Base-by-base conservation (phyloP, 2,888 invertebrate species). In the Drosophila nigricruria region DNA sequence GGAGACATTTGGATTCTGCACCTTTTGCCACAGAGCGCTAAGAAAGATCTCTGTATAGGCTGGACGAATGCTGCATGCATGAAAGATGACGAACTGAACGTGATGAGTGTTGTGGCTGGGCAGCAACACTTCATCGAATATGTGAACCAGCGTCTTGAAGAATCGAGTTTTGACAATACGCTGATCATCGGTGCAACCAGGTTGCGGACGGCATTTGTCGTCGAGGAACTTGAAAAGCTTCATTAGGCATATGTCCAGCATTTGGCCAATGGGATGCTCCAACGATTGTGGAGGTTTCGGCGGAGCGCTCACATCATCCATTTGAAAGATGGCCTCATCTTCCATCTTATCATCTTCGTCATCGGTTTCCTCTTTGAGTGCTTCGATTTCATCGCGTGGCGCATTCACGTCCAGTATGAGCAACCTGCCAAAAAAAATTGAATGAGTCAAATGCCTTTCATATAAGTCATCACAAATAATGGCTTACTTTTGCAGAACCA, bases 51-150 rank as follows among this genome's bases (percentile, higher is more conserved):
- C 95, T 1, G 94, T 93, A 30, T 90, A 76, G 0, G 73, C 67
- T 14, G 70, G 72, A 92, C 95, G 95, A 74, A 96, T 94, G 85
- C 95, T 95, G 91, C 96, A 95, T 68, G 96, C 92, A 87, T 96
- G 95, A 92, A 97, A 97, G 92, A 97, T 93, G 9, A 96, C 88
- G 91, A 96, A 97, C 92, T 97, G 97, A 2, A 96, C 94, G 91
- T 97, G 96, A 90, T 95, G 95, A 38, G 96, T 96, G 32, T 96
- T 96, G 92, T 97, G 96, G 1, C 97, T 97, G 1, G 96, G 96
- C 68, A 98, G 92, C 76, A 98, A 95, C 40, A 96, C 94, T 86
- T 95, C 95, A 83, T 98, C 97, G 92, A 98, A 98, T 3, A 96
- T 94, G 70, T 93, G 93, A 70, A 97, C 93, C 57, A 95, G 84